A percentile compares a stretch with the other conserved stretches of the same genome.
Evolutionary conservation across 2,113 vertebrate genomes (phyloP).

Genomic region (Pontoporia blainvillei): DNA sequence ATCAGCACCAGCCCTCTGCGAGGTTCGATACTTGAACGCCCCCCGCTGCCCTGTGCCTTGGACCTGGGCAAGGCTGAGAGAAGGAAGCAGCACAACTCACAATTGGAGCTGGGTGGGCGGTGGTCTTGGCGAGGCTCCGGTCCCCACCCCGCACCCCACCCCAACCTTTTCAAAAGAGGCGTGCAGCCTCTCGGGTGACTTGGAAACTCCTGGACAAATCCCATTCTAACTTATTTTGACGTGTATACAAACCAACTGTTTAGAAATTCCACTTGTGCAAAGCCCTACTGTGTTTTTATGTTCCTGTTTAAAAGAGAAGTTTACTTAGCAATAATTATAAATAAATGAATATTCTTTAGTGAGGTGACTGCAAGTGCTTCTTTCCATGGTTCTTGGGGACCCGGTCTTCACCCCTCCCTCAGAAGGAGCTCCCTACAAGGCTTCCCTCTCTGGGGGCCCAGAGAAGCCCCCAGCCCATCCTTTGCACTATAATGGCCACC

Average conservation of each 20-base stretch:
- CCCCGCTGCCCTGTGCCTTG: constrained; percentile 56
- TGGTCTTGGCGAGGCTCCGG: constrained; percentile 16
- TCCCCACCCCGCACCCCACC: neutral
- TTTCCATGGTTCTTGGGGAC: neutral
- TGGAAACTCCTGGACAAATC: constrained; percentile 49
- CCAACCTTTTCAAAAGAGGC: neutral
- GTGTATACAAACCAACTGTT: constrained; percentile 56
- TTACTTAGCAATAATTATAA: constrained; percentile 78
- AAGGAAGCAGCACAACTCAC: constrained; percentile 36
- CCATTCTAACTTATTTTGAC: constrained; percentile 75
- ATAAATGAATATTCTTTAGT: constrained; percentile 76
- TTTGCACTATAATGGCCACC: neutral
- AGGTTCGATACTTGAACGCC: constrained; percentile 55
- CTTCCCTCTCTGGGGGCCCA: neutral
- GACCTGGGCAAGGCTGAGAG: constrained; percentile 38
- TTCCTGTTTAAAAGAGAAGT: constrained; percentile 68
- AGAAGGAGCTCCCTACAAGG: neutral
- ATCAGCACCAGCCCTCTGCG: constrained; percentile 28
- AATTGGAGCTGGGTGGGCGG: neutral
- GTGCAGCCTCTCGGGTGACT: constrained; percentile 24
- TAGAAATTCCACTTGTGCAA: constrained; percentile 68
- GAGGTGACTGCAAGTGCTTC: constrained; percentile 28
- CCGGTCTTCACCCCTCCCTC: no score
- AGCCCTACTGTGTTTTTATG: constrained; percentile 77
- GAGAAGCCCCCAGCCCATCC: neutral